Conservation (phyloP, 2,888 invertebrate genomes). For the Eupithecia abbreviata region DNA sequence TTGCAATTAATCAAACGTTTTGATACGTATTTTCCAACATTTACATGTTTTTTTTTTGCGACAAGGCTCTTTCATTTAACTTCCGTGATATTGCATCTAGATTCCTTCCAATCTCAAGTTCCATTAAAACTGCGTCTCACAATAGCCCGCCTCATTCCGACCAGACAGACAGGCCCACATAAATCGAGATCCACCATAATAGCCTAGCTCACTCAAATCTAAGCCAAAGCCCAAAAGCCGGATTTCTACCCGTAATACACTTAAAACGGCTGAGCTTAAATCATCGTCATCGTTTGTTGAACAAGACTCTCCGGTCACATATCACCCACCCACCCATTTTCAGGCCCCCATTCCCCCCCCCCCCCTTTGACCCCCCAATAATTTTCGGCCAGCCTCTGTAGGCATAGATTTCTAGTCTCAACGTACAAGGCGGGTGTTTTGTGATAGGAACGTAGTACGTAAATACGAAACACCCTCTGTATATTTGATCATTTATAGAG, state of each 20-base stretch:
- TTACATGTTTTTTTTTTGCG: no score
- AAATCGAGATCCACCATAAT: constrained; percentile 77
- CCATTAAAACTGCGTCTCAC: neutral
- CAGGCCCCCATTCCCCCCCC: constrained; percentile 49
- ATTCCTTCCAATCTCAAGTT: neutral
- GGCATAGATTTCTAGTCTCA: constrained; percentile 78
- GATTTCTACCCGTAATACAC: constrained; percentile 83
- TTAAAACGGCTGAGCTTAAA: constrained; percentile 83
- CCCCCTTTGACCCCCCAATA: constrained; percentile 60
- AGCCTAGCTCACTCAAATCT: constrained; percentile 78
- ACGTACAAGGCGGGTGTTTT: constrained; percentile 71
- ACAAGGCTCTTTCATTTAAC: no score
- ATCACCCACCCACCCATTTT: constrained; percentile 58
- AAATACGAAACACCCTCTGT: constrained; percentile 60
- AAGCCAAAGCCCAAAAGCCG: constrained; percentile 77
- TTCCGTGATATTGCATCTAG: no score
- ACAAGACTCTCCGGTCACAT: constrained; percentile 84
- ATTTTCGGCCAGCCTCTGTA: constrained; percentile 75
- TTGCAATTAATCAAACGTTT: no score
- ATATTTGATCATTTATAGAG: constrained; percentile 61
- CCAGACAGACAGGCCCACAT: constrained; percentile 67
- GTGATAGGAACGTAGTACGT: constrained; percentile 60
- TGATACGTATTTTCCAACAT: no score
- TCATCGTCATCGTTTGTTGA: constrained; percentile 85
- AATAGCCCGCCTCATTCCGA: constrained; percentile 32